Percentiles rank a stretch among this genome's conserved stretches.
Evolutionary conservation across 2,888 invertebrate species (phyloP).

Genomic region (Podotricha telesiphe): DNA sequence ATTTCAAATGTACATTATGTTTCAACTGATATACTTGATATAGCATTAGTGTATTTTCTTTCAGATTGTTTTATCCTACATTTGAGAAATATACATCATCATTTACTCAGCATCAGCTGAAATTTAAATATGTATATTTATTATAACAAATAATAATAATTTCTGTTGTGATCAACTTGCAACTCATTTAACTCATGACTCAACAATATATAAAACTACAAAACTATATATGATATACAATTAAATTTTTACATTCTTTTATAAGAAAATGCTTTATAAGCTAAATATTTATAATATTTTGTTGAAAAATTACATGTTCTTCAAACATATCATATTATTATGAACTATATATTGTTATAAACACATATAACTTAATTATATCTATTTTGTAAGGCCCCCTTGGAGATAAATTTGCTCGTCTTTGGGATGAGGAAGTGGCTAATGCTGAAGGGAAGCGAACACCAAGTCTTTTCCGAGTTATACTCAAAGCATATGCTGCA

Average conservation of each 20-base stretch:
- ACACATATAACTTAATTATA: no score
- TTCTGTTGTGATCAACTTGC: not conserved
- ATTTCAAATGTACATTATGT: no score
- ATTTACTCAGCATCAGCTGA: no score
- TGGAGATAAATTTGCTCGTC: slow-evolving; percentile 76
- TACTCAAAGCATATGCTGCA: slow-evolving; percentile 85
- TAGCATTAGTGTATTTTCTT: no score
- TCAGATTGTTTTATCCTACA: no score
- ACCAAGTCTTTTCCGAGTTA: slow-evolving; percentile 82
- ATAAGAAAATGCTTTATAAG: no score
- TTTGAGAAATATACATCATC: no score
- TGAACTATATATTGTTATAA: not conserved
- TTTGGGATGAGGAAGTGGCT: slow-evolving; percentile 81
- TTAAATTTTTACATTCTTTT: not conserved
- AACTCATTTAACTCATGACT: slow-evolving; percentile 7
- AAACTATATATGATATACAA: not conserved
- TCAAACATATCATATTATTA: no score
- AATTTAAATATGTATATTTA: no score
- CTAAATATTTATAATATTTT: no score
- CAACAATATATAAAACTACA: not conserved
- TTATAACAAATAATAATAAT: not conserved
- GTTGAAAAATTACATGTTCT: not conserved
- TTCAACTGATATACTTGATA: no score
- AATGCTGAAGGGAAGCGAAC: slow-evolving; percentile 69
- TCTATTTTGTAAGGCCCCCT: slow-evolving; percentile 55